phyloP scores from a whole-genome alignment of 2,113 vertebrate species.

The Halcyon malimbica region DNA sequence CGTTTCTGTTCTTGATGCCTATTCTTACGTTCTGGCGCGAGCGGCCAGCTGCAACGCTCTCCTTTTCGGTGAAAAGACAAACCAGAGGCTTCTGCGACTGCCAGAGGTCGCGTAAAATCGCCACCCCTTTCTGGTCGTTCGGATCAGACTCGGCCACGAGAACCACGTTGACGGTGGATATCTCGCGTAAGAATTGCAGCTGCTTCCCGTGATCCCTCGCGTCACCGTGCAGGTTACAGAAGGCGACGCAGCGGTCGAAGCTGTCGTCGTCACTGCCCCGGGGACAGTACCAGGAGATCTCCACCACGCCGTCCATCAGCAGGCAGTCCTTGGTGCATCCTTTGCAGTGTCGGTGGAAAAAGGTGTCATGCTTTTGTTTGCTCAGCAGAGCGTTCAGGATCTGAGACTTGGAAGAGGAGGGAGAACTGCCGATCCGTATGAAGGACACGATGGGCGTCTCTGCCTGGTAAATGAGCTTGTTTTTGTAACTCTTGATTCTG shows the following conservation, averaged over 20 bases:
- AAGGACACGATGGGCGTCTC: conserved; percentile 74
- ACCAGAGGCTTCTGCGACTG: conserved; percentile 65
- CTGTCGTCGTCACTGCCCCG: conserved; percentile 62
- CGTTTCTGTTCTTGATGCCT: conserved; percentile 66
- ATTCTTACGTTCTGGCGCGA: conserved; percentile 22
- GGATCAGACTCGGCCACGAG: conserved; percentile 37
- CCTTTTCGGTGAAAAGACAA: conserved; percentile 58
- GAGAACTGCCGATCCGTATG: conserved; percentile 72
- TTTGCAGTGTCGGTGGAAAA: conserved; percentile 75
- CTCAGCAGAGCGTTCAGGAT: conserved; percentile 75
- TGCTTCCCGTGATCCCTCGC: conserved; percentile 39
- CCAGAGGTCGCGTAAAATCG: conserved; percentile 42
- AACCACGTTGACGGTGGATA: conserved; percentile 68
- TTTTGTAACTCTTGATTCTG: conserved; percentile 14
- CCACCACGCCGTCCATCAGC: conserved; percentile 76
- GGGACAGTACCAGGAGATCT: conserved; percentile 83
- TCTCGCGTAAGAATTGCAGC: conserved; percentile 61
- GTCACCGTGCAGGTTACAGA: conserved; percentile 79
- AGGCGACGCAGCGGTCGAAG: conserved; percentile 72
- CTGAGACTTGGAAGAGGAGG: conserved; percentile 78
- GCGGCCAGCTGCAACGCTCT: not conserved
- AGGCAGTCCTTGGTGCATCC: conserved; percentile 65
- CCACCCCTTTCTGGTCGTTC: not conserved
- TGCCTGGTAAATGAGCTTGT: conserved; percentile 64
- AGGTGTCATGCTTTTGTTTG: conserved; percentile 69